Evolutionary conservation across 2,113 vertebrate species (phyloP), one percentile per base, ranked within the genome.

Genomic region (Peromyscus polionotus): DNA sequence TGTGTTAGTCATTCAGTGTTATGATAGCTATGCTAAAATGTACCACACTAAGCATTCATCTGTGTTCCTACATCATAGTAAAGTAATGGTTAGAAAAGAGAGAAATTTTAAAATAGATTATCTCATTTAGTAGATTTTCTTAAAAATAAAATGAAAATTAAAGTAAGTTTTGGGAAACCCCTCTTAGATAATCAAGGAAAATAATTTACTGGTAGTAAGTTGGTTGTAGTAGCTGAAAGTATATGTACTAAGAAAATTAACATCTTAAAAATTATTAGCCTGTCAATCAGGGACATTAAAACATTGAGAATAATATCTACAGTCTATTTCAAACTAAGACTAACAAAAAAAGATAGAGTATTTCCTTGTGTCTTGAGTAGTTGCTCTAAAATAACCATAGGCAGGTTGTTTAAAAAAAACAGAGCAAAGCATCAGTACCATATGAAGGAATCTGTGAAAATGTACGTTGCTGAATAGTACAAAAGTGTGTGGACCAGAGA

Each of bases 131-230:
- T 12, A 20, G 36, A 67, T 45, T 75, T 83, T 87, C 17, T 80
- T 95, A 28, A 80, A 95, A 63, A 19, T 39, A 48, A 77, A 92
- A 91, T 39, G 28, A 54, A 92, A 95, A 65, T 4, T 8, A 81
- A 57, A 87, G n/a, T 28, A 67, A 48, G 51, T 79, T 63, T 70
- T 95, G 22, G n/a, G 67, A 70, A n/a, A 28, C 45, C 19, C 31
- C 61, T 67, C 51, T 88, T 88, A 92, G 17, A 6, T 57, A 92
- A 88, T 16, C 36, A 83, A 75, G 28, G 14, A 75, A 92, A 92
- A 73, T 33, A 68, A 54, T 36, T 79, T 87, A 61, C 68, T 92
- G 42, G 48, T 81, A 54, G 9, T 72, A 42, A 65, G n/a, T 80
- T 83, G 22, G 26, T 88, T 92, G 9, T 20, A 65, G 13, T 65